These are phyloP conservation scores for Geococcyx californianus DNA, from an alignment of 2,113 vertebrate genomes.

Conservation along the genomic window DNA sequence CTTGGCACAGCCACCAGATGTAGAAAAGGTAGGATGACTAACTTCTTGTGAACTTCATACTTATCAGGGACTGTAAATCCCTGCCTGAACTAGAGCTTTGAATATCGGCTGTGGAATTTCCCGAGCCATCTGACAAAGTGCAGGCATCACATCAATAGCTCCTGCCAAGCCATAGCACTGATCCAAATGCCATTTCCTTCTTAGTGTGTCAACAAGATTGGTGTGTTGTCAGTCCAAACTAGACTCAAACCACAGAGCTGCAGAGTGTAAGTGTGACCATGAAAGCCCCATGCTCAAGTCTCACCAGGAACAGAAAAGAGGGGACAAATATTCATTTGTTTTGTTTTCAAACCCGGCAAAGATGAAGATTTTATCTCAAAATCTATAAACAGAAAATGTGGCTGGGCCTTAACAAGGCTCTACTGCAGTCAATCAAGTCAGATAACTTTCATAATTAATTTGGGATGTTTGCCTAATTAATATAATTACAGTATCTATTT, in stretches of 20 bases:
- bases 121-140: constrained; percentile 24
- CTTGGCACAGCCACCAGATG: neutral
- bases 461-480: constrained; percentile 6
- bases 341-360: neutral
- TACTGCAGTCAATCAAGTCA: neutral
- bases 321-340: neutral
- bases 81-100: constrained; percentile 1
- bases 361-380: neutral
- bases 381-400: neutral
- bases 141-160: constrained; percentile 26
- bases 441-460: constrained; percentile 12
- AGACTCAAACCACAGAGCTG: neutral
- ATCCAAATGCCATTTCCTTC: constrained; percentile 5
- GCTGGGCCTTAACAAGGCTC: neutral
- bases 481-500: constrained; percentile 1
- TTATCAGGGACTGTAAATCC: constrained; percentile 30
- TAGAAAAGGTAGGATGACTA: neutral
- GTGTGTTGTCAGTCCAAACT: neutral
- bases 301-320: neutral
- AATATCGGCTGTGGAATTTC: constrained; percentile 6
- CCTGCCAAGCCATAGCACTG: constrained; percentile 9
- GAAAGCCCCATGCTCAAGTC: neutral
- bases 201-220: constrained; percentile 19
- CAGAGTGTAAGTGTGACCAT: neutral
- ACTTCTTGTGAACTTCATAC: neutral